Evolutionary conservation across 1,140 invertebrate species (phyloP), one percentile per base, ranked within the genome.

Genomic region (Planococcus citri): DNA sequence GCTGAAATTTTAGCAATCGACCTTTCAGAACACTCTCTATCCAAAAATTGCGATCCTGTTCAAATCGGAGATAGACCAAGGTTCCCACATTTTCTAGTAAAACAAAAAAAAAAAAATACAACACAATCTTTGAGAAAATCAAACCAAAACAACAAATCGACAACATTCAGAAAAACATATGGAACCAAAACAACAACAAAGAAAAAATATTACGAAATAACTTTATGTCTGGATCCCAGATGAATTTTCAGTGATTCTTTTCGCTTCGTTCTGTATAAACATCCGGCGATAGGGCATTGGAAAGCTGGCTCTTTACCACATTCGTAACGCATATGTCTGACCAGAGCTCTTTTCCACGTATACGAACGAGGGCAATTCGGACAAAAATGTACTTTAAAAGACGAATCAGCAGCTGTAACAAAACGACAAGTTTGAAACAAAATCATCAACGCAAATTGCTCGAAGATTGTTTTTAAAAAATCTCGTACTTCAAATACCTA

Each of bases 301-400:
- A 75, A 75, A 58, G 51, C 70, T 27, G 76, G 76, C 33, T 76
- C 75, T 38, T 75, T 75, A 27, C 78, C 78, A 68, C 79, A 80
- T 70, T 79, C 78, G 68, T 75, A 79, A 27, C 77, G 74, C 70
- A 78, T 71, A 72, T 80, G 79, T n/a, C 78, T 74, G 37, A 75
- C 76, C n/a, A 79, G 74, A 12, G 77, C 60, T 25, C 60, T 64
- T 27, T 64, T 64, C 60, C 60, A 64, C 10, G 20, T 25, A 17
- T 64, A 64, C 3, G 22, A 22, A 25, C 60, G 60, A 24, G 8
- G 10, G 24, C 60, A 64, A 9, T 64, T 64, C 1, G 60, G 60
- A 64, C 60, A 64, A 14, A 14, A 64, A 64, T 25, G 20, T 25
- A 25, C n/a, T n/a, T n/a, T n/a, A 22, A 20, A 60, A 20, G n/a